phyloP scores from a whole-genome alignment of 2,797 vertebrate genomes.

The Poeciliopsis paucimaculata region DNA sequence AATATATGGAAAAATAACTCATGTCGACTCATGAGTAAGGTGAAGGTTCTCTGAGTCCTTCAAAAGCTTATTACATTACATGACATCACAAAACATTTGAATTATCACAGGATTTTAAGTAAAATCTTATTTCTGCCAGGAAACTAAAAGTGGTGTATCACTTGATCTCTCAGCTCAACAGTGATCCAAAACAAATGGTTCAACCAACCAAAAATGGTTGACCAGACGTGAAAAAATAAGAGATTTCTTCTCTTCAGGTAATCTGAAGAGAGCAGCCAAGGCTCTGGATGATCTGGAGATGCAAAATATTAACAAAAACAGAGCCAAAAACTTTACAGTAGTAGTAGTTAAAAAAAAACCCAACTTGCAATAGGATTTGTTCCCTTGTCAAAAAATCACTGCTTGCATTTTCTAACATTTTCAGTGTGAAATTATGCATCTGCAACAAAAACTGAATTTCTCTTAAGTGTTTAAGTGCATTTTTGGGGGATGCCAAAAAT shows the following conservation, averaged over 20 bases:
- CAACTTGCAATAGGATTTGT: background rate
- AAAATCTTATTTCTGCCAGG: background rate
- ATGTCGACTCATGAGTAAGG: background rate
- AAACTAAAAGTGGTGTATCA: background rate
- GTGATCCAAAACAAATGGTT: background rate
- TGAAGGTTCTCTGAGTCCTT: background rate
- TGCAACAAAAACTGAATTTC: background rate
- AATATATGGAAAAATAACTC: background rate
- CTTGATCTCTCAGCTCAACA: background rate
- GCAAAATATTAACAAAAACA: background rate
- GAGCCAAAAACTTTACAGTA: background rate
- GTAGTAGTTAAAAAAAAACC: background rate
- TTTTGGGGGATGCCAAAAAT: background rate
- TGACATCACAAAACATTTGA: background rate
- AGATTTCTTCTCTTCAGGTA: background rate
- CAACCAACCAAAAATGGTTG: background rate
- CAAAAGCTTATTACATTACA: background rate
- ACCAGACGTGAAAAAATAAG: background rate
- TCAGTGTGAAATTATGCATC: background rate
- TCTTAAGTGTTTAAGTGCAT: background rate
- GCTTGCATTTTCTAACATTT: background rate
- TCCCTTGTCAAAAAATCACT: background rate
- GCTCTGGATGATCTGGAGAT: background rate
- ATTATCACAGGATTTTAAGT: background rate
- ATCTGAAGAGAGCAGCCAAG: background rate